These are phyloP conservation scores for Mus spretus DNA, from an alignment of 2,797 vertebrate species.

Conservation along the genomic window DNA sequence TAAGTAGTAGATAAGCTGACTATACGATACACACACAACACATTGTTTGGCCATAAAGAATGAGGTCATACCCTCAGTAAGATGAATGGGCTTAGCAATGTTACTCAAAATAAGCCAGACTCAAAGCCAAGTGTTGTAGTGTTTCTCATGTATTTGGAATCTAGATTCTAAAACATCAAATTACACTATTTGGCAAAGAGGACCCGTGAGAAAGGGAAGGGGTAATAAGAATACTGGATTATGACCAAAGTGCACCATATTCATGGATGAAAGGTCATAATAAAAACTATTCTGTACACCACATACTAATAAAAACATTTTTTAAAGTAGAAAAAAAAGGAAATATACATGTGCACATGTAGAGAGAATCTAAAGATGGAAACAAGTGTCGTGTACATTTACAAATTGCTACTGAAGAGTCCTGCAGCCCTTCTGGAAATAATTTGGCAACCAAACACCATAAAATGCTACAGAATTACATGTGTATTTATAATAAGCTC, in stretches of 20 bases:
- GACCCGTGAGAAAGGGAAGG: background rate
- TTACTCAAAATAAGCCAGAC: background rate
- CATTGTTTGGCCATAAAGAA: background rate
- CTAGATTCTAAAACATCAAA: background rate
- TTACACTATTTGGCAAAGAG: background rate
- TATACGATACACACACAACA: background rate
- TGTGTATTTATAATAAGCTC: too few species aligned
- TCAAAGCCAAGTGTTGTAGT: background rate
- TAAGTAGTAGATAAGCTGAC: background rate
- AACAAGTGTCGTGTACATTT: background rate
- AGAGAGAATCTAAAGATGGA: background rate
- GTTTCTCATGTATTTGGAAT: background rate
- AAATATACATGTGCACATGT: background rate
- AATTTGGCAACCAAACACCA: slow-evolving; percentile 24
- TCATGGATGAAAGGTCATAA: background rate
- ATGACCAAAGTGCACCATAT: background rate
- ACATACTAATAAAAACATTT: background rate
- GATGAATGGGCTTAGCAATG: background rate
- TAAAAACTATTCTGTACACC: background rate
- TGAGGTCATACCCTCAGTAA: background rate
- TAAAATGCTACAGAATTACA: background rate
- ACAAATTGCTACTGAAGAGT: background rate
- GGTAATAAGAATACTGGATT: background rate
- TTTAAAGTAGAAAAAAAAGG: background rate
- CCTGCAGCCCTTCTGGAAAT: slow-evolving; percentile 29